These are phyloP conservation scores for Ophion costatus DNA, from an alignment of 2,888 invertebrate species.

Conservation along the genomic window DNA sequence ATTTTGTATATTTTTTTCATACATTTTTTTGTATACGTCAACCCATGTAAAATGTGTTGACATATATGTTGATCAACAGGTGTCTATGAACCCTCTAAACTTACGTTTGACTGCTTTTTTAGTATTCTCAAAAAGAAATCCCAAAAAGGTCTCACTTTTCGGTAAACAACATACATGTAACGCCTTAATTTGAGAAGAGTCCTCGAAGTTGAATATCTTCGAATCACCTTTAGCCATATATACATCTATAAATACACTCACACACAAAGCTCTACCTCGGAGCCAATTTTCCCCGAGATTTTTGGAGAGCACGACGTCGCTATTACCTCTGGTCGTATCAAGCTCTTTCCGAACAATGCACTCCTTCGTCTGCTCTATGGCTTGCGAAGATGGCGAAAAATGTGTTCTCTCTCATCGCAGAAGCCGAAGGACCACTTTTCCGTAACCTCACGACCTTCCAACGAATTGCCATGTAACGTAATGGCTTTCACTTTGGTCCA, in stretches of 20 bases:
- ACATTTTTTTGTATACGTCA: too few species aligned
- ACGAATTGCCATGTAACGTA: constrained; percentile 30
- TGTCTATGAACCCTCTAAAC: too few species aligned
- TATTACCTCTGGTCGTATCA: constrained; percentile 28
- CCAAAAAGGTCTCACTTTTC: too few species aligned
- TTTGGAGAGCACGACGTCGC: constrained; percentile 13
- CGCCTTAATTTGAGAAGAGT: background rate
- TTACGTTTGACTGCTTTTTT: too few species aligned
- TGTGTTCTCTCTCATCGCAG: constrained; percentile 5
- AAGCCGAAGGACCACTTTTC: constrained; percentile 12
- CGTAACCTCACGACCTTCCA: constrained; percentile 14
- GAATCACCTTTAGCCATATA: background rate
- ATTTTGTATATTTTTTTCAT: too few species aligned
- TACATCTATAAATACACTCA: background rate
- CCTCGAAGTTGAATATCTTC: background rate
- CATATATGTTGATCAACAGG: too few species aligned
- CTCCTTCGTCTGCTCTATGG: constrained; percentile 12
- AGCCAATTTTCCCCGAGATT: constrained; percentile 40
- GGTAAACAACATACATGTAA: too few species aligned
- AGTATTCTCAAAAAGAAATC: too few species aligned
- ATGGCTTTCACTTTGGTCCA: constrained; percentile 14
- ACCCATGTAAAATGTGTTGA: too few species aligned
- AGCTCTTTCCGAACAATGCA: constrained; percentile 53
- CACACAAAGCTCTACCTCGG: constrained; percentile 2
- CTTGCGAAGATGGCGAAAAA: constrained; percentile 36